Base-by-base conservation (phyloP, 2,113 vertebrate genomes). In the Herpailurus yagouaroundi region DNA sequence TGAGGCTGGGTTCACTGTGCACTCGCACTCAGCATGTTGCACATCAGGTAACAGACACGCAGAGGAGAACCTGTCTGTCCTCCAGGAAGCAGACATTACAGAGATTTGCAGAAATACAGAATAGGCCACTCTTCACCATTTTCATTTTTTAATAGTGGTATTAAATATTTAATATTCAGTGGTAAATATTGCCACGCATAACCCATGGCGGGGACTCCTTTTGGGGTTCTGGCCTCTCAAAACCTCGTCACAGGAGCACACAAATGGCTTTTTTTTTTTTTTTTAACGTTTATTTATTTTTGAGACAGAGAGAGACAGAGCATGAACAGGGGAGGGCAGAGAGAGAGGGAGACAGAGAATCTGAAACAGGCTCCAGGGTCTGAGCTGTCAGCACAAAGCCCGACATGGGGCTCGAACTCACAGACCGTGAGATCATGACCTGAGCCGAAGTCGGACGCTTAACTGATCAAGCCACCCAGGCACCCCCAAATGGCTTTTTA, bases 1-100 rank as follows among this genome's bases (percentile, higher is more conserved):
- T 52, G 33, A 21, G 33, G 7, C 69, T 23, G 69, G 36, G 15
- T 7, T 4, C 68, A n/a, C 18, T 19, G n/a, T 21, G 36, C 8
- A 8, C n/a, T 36, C 36, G 3, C 7, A 19, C 68, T 19, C n/a
- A 19, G 33, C 18, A 3, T 0, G 15, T 13, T n/a, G 68, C 33
- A 18, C 4, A n/a, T 27, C 31, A 50, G 60, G 8, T 29, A 45
- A 63, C 21, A 36, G 33, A 52, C 4, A n/a, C n/a, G 2, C n/a
- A 18, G 7, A 19, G 33, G 87, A n/a, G 33, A 0, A 9, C 68
- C 29, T 29, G 0, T 14, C 71, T 27, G 71, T 25, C 87, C 23
- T n/a, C 10, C 36, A 63, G 36, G 15, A 48, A 52, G 45, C n/a
- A 79, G 89, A 31, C 27, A 0, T 2, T 18, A 4, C 41, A 89